Evolutionary conservation across 1,140 invertebrate genomes (phyloP).

Genomic region (Lucilia cuprina): DNA sequence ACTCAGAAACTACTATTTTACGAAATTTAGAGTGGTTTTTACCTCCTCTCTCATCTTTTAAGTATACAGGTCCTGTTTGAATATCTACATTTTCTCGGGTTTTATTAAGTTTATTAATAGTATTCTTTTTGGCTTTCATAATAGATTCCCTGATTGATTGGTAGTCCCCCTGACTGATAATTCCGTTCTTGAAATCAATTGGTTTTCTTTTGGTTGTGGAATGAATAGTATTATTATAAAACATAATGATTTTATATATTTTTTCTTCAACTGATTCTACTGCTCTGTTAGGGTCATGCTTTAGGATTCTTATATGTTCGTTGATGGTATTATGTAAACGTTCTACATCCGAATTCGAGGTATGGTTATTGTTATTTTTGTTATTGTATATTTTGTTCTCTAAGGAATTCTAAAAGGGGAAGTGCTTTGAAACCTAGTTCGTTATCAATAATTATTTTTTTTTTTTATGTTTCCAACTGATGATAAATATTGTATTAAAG

Average conservation of each 20-base stretch:
- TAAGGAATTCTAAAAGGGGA: background rate
- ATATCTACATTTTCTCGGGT: slow-evolving; percentile 5
- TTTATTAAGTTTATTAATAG: background rate
- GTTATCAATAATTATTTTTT: slow-evolving; percentile 29
- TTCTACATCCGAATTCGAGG: slow-evolving; percentile 15
- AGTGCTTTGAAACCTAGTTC: slow-evolving; percentile 12
- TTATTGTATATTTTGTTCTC: background rate
- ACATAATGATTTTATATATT: background rate
- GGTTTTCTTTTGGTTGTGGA: background rate
- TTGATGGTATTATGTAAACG: background rate
- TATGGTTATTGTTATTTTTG: too few relatives aligned
- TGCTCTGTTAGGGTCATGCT: background rate
- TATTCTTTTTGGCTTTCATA: background rate
- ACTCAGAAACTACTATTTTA: background rate
- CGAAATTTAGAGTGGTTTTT: slow-evolving; percentile 1
- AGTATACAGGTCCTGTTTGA: slow-evolving; percentile 1
- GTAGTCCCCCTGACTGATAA: background rate
- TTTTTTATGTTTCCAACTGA: background rate
- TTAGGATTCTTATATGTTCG: slow-evolving; percentile 14
- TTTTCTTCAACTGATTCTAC: background rate
- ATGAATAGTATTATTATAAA: slow-evolving; percentile 5
- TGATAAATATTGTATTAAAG: background rate
- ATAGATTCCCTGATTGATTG: background rate
- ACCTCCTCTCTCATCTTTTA: background rate
- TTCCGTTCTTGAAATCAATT: background rate